Conservation (phyloP, 53 echinoderm and acorn worm species). For the Henricia sp. region DNA sequence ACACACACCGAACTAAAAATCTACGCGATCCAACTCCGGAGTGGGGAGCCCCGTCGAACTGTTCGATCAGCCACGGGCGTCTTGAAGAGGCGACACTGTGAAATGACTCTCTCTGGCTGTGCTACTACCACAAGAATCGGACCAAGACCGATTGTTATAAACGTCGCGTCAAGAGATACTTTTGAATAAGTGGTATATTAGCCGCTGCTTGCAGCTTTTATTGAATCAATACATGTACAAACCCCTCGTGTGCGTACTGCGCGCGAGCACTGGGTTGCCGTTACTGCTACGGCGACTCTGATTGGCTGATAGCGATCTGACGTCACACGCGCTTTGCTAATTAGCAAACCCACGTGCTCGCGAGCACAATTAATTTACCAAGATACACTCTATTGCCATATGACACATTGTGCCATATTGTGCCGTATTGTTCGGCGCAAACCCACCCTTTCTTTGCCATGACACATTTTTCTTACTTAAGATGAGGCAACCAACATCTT, state of each 20-base stretch:
- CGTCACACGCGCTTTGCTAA: constrained; percentile 13
- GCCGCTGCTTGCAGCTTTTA: constrained; percentile 45
- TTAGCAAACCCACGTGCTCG: neutral
- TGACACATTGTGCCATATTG: no score
- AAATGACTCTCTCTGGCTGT: constrained; percentile 2
- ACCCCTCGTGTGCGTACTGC: neutral
- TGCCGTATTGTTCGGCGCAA: no score
- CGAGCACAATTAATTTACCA: no score
- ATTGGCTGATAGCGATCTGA: constrained; percentile 24
- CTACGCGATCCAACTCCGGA: neutral
- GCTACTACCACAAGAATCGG: constrained; percentile 12
- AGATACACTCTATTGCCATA: no score
- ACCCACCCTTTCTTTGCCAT: no score
- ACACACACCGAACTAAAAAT: constrained; percentile 1
- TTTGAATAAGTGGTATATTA: constrained; percentile 61
- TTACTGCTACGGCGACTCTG: neutral
- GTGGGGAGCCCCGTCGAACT: neutral
- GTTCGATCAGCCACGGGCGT: neutral
- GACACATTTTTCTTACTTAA: no score
- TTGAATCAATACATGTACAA: constrained; percentile 40
- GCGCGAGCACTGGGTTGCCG: neutral
- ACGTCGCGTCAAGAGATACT: constrained; percentile 31
- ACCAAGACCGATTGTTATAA: constrained; percentile 17
- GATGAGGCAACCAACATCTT: no score
- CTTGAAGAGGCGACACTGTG: neutral